Evolutionary conservation across 2,797 vertebrate species (phyloP).

Genomic region (Saxicola maurus): DNA sequence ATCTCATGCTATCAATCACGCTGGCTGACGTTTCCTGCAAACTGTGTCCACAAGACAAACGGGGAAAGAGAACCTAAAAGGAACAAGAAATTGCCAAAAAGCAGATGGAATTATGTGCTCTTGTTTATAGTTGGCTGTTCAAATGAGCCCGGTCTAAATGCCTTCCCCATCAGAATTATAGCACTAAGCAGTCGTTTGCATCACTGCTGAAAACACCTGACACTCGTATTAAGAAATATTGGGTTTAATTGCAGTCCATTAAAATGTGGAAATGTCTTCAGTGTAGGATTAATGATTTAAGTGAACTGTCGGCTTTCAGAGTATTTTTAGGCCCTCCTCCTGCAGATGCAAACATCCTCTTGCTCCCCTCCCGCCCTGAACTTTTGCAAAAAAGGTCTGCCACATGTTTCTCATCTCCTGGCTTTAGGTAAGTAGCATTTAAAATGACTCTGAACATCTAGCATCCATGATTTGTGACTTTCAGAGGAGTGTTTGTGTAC

Average conservation of each 20-base stretch:
- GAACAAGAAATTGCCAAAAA: constrained; percentile 78
- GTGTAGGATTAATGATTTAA: constrained; percentile 75
- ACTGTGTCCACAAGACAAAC: constrained; percentile 78
- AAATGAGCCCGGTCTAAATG: constrained; percentile 75
- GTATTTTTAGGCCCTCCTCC: constrained; percentile 67
- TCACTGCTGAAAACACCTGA: constrained; percentile 82
- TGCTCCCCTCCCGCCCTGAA: constrained; percentile 35
- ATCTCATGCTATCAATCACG: constrained; percentile 84
- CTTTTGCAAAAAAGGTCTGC: constrained; percentile 63
- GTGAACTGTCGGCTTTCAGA: constrained; percentile 68
- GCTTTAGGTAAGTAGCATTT: constrained; percentile 72
- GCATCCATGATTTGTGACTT: constrained; percentile 68
- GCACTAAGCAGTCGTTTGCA: constrained; percentile 76
- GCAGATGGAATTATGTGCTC: constrained; percentile 80
- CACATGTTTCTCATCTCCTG: constrained; percentile 75
- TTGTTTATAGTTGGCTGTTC: constrained; percentile 84
- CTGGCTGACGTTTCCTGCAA: constrained; percentile 83
- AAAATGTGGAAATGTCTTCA: constrained; percentile 73
- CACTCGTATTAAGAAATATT: constrained; percentile 79
- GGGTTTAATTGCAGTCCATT: constrained; percentile 79
- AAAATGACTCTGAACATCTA: constrained; percentile 58
- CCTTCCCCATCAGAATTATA: constrained; percentile 75
- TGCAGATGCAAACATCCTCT: constrained; percentile 69
- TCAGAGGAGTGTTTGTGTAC: constrained; percentile 70
- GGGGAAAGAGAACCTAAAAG: constrained; percentile 73